phyloP scores from a whole-genome alignment of 2,113 vertebrate genomes.

The Cnemophilus loriae region DNA sequence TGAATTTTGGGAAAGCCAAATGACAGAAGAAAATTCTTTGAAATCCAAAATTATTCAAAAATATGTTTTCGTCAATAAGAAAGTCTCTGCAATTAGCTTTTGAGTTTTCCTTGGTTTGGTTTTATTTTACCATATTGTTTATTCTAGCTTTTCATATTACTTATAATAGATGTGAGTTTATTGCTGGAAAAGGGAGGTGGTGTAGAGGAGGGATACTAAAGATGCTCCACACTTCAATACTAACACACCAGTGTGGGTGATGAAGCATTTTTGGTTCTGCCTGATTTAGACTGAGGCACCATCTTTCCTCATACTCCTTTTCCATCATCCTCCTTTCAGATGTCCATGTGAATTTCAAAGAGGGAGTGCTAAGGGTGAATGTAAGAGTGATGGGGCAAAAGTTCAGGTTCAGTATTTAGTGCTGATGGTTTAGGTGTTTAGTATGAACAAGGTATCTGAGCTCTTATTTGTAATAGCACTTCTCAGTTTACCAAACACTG shows the following conservation, averaged over 20 bases:
- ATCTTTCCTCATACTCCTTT: neutral
- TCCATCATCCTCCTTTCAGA: neutral
- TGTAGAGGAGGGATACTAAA: neutral
- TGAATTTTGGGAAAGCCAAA: neutral
- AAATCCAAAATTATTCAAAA: neutral
- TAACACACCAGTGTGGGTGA: neutral
- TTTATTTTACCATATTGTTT: neutral
- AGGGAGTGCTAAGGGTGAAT: neutral
- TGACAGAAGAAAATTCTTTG: neutral
- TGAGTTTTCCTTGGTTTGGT: neutral
- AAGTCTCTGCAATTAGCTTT: neutral
- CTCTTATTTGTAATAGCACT: neutral
- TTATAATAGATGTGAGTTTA: neutral
- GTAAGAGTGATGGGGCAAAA: neutral
- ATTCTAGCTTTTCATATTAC: neutral
- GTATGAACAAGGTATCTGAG: neutral
- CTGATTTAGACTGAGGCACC: neutral
- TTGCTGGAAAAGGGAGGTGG: neutral
- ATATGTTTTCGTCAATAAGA: neutral
- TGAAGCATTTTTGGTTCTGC: neutral
- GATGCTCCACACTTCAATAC: neutral
- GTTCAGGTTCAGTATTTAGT: neutral
- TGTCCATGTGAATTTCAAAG: neutral
- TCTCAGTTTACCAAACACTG: neutral
- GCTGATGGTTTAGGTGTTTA: neutral